phyloP scores from a whole-genome alignment of 2,888 invertebrate species.

The Vanessa cardui region DNA sequence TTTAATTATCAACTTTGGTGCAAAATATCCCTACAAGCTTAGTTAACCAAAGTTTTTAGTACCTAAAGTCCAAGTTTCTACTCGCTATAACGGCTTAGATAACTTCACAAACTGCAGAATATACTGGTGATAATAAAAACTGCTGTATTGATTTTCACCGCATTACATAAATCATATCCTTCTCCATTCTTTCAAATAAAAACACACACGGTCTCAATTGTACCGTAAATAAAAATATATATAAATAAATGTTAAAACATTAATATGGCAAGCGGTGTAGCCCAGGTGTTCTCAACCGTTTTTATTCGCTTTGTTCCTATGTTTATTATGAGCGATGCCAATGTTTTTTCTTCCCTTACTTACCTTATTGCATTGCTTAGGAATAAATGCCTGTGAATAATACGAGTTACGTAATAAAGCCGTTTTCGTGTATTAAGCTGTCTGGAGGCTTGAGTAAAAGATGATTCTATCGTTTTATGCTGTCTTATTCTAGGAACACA shows the following conservation, averaged over 20 bases:
- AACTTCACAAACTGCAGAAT: too few relatives aligned
- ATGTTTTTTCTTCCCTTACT: slow-evolving; percentile 39
- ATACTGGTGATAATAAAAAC: too few relatives aligned
- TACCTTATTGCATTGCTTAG: slow-evolving; percentile 40
- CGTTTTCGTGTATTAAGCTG: slow-evolving; percentile 3
- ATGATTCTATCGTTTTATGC: too few relatives aligned
- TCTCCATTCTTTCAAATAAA: neutral
- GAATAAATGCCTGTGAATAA: slow-evolving; percentile 37
- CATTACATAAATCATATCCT: too few relatives aligned
- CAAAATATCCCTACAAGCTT: too few relatives aligned
- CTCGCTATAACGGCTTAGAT: too few relatives aligned
- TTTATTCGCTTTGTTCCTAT: slow-evolving; percentile 49
- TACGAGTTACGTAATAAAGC: slow-evolving; percentile 20
- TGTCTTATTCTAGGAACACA: too few relatives aligned
- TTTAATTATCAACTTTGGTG: too few relatives aligned
- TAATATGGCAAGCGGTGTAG: slow-evolving; percentile 33
- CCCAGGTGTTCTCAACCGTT: slow-evolving; percentile 41
- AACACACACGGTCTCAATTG: neutral
- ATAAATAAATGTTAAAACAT: neutral
- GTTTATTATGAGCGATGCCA: slow-evolving; percentile 51
- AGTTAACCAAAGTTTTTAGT: too few relatives aligned
- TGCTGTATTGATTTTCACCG: too few relatives aligned
- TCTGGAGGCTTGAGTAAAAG: neutral
- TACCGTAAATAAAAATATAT: slow-evolving; percentile 4
- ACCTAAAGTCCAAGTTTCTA: too few relatives aligned